Percentiles rank a stretch among this genome's conserved stretches.
Evolutionary conservation across 92 coral and sea anemone species (phyloP).

Genomic region (Porites rus): DNA sequence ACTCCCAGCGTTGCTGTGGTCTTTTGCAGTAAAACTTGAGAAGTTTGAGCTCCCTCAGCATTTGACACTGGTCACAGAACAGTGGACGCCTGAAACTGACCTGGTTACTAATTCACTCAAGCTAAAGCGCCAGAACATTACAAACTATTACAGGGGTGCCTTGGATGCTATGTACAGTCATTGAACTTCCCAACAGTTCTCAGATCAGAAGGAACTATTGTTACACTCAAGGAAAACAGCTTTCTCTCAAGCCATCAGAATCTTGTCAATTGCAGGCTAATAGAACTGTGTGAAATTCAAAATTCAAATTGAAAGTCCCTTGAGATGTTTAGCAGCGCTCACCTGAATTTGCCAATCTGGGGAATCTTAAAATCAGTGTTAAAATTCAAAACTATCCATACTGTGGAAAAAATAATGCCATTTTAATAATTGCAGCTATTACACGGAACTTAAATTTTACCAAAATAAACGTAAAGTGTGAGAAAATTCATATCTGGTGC

Average conservation of each 20-base stretch:
- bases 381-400: background rate
- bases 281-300: background rate
- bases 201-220: background rate
- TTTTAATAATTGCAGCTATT: conserved; percentile 7
- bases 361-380: background rate
- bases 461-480: background rate
- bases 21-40: conserved; percentile 85
- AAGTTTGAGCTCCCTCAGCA: conserved; percentile 97
- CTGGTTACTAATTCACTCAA: conserved; percentile 95
- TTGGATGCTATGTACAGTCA: conserved; percentile 84
- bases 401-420: background rate
- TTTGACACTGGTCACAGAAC: conserved; percentile 84
- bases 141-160: conserved; percentile 72
- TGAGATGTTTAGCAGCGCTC: no score
- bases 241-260: background rate
- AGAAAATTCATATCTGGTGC: conserved; percentile 1
- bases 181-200: background rate
- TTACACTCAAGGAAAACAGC: background rate
- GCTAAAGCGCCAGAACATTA: conserved; percentile 91
- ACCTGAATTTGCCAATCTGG: background rate
- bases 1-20: background rate
- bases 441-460: conserved; percentile 2
- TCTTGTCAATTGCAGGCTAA: background rate
- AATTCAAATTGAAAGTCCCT: background rate
- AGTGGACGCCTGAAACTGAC: conserved; percentile 98